phyloP scores from a whole-genome alignment of 2,797 vertebrate genomes.

The Parotocinclus haroldoi region DNA sequence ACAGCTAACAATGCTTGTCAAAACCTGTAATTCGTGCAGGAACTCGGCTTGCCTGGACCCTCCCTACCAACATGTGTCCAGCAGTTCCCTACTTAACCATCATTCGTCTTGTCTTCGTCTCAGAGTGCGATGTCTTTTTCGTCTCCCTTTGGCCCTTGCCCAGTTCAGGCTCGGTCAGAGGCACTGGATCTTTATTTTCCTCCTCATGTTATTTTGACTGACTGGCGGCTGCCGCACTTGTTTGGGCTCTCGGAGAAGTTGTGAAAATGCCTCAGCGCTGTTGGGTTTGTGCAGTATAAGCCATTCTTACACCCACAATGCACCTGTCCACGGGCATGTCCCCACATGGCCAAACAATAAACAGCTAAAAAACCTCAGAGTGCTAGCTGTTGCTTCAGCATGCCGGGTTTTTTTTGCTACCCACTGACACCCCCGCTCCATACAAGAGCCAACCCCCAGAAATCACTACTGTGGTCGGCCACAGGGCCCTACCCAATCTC shows the following conservation, averaged over 20 bases:
- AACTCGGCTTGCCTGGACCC: not conserved
- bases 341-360: conserved; percentile 72
- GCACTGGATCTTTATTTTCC: conserved; percentile 25
- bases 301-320: conserved; percentile 53
- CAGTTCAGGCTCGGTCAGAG: conserved; percentile 51
- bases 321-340: conserved; percentile 64
- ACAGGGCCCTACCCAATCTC: conserved; percentile 71
- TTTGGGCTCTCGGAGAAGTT: conserved; percentile 16
- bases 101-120: too few relatives aligned
- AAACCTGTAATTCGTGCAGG: conserved; percentile 11
- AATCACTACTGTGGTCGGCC: conserved; percentile 60
- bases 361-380: conserved; percentile 68
- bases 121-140: not conserved
- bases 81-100: too few relatives aligned
- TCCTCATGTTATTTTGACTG: conserved; percentile 36
- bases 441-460: conserved; percentile 63
- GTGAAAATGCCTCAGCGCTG: conserved; percentile 52
- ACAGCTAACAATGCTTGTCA: conserved; percentile 72
- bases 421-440: conserved; percentile 52
- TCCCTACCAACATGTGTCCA: too few relatives aligned
- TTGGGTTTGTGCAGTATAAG: conserved; percentile 46
- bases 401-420: conserved; percentile 59
- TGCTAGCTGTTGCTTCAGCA: conserved; percentile 68
- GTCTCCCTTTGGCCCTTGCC: conserved; percentile 49
- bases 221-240: conserved; percentile 51